These are phyloP conservation scores for Corythoichthys haematopterus DNA, from an alignment of 2,113 vertebrate species.

Conservation along the genomic window DNA sequence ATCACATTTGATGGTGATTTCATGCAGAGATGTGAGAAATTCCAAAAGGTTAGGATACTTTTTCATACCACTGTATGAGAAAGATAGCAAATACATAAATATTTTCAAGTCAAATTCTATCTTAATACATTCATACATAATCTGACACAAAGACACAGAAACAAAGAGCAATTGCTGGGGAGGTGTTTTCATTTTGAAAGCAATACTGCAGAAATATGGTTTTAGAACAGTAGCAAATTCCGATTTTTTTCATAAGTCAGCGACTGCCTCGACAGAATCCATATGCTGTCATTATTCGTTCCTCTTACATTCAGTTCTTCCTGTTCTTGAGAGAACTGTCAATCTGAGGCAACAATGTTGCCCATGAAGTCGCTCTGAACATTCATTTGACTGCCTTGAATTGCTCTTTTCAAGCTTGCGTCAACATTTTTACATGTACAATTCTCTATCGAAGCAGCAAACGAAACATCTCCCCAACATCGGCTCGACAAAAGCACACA, in stretches of 20 bases:
- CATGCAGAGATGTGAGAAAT: too few relatives aligned
- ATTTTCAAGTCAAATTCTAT: not conserved
- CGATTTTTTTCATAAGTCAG: not conserved
- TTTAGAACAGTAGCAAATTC: not conserved
- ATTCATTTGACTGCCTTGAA: not conserved
- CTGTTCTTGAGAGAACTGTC: not conserved
- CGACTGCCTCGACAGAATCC: not conserved
- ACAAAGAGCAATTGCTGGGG: not conserved
- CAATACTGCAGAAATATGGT: not conserved
- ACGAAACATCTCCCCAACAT: constrained; percentile 17
- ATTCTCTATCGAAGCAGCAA: not conserved
- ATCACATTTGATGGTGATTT: too few relatives aligned
- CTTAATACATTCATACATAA: not conserved
- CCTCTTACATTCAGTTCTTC: not conserved
- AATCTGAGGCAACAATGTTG: not conserved
- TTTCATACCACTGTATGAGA: too few relatives aligned
- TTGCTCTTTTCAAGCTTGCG: not conserved
- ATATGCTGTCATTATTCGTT: not conserved
- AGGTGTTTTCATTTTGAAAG: not conserved
- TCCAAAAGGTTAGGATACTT: too few relatives aligned
- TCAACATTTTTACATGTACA: not conserved
- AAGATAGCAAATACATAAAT: not conserved
- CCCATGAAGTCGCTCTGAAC: not conserved
- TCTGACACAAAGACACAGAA: not conserved
- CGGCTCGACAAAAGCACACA: constrained; percentile 2